Base-by-base conservation (phyloP, 2,888 invertebrate genomes). In the Melieria crassipennis region DNA sequence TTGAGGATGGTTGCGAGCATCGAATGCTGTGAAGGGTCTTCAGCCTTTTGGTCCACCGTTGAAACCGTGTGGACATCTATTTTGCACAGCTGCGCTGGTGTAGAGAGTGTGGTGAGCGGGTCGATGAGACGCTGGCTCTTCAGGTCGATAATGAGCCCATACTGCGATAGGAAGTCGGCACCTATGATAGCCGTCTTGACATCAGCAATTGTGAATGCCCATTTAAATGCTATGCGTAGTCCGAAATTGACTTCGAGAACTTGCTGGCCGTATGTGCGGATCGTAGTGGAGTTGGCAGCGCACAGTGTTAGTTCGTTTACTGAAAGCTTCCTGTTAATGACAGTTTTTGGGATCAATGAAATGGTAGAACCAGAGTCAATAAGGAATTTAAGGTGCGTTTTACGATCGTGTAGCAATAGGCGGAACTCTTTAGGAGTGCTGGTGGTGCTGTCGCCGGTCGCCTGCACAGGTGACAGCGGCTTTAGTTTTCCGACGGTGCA, bases 141-240 rank as follows among this genome's bases (percentile, higher is more conserved):
- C 7, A 77, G 66, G 56, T 75, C 74, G 57, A 75, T 70, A 1
- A 74, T 13, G 13, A 75, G 47, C n/a, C 67, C 64, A 16, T 69
- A 69, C 61, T 61, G 46, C 4, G n/a, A 42, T 43, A 76, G 70
- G 58, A 75, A 75, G 60, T 77, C 76, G 4, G 73, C 76, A 1
- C 75, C 75, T 30, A 77, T 60, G 68, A 76, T 77, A 4, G 77
- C 72, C 13, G 74, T 58, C 57, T 73, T 58, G 0, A 75, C 71
- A 9, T 75, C 72, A 45, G 76, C 77, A 43, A 78, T 72, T 13
- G 78, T 71, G 47, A 79, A 78, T 4, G 73, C 69, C 77, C 77
- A 76, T 10, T 60, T 70, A 42, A 77, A 76, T 45, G 73, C 69
- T 7, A 69, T 73, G 10, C 74, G 70, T 1, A 78, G 65, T 4